Conservation (phyloP, 2,797 vertebrate species). For the Tympanoctomys barrerae region DNA sequence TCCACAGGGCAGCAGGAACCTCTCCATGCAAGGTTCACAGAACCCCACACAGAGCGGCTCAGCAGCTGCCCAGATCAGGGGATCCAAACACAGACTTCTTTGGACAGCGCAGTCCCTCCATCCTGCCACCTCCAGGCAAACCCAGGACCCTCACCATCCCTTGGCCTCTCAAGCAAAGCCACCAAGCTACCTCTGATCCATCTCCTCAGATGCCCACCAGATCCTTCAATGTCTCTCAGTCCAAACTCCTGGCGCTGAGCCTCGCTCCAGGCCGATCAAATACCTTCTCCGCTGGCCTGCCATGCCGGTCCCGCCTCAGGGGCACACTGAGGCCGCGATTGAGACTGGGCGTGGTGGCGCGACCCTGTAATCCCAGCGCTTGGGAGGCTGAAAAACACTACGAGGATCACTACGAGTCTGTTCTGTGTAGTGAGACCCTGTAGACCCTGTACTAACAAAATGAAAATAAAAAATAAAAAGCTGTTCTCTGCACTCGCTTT, state of each 20-base stretch:
- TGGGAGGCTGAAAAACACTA: too few relatives aligned
- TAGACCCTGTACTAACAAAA: too few relatives aligned
- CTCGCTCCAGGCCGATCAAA: not conserved
- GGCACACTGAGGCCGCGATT: too few relatives aligned
- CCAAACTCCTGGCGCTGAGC: not conserved
- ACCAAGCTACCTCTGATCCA: not conserved
- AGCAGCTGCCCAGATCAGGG: not conserved
- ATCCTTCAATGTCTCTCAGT: not conserved
- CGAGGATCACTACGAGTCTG: too few relatives aligned
- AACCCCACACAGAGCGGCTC: not conserved
- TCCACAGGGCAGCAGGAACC: accelerated
- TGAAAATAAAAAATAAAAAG: too few relatives aligned
- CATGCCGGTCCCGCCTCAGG: too few relatives aligned
- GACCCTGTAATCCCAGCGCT: too few relatives aligned
- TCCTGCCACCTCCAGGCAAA: not conserved
- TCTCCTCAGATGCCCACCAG: not conserved
- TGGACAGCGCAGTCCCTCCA: too few relatives aligned
- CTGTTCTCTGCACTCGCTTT: not conserved
- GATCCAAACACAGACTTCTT: not conserved
- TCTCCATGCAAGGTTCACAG: not conserved
- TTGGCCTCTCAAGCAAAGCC: not conserved
- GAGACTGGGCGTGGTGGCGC: too few relatives aligned
- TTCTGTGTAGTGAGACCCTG: too few relatives aligned
- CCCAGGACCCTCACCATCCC: not conserved
- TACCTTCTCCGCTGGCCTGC: too few relatives aligned